A percentile compares a stretch with the other conserved stretches of the same genome.
phyloP scores from a whole-genome alignment of 2,113 vertebrate species.

The Diadophis punctatus region DNA sequence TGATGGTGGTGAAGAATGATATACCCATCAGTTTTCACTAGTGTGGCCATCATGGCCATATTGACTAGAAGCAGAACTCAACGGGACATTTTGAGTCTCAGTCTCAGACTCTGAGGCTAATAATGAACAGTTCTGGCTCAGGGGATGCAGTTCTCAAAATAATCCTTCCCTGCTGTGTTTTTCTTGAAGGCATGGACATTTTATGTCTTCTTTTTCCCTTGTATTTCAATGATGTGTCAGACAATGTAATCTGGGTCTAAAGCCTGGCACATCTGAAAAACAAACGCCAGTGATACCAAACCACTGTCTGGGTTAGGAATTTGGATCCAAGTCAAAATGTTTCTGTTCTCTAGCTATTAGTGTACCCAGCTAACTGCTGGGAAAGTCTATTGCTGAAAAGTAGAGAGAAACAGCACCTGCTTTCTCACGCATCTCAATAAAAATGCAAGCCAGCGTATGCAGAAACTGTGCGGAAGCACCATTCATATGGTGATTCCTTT shows the following conservation, averaged over 20 bases:
- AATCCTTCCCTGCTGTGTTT: constrained; percentile 47
- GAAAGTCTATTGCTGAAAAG: constrained; percentile 72
- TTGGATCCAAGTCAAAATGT: constrained; percentile 60
- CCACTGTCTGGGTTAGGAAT: constrained; percentile 52
- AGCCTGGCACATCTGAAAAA: constrained; percentile 29
- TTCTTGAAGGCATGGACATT: constrained; percentile 43
- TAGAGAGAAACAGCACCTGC: constrained; percentile 65
- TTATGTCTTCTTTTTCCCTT: constrained; percentile 31
- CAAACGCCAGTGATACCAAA: neutral
- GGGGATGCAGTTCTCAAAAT: constrained; percentile 47
- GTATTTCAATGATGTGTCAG: constrained; percentile 56
- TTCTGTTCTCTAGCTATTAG: constrained; percentile 57
- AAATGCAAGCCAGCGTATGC: constrained; percentile 70
- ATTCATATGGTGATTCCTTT: constrained; percentile 78
- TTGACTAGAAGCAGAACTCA: neutral
- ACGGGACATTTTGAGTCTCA: neutral
- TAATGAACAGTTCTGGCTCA: constrained; percentile 56
- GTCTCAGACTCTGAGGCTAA: constrained; percentile 37
- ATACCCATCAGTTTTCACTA: constrained; percentile 50
- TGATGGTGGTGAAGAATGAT: neutral
- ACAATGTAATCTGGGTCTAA: constrained; percentile 65
- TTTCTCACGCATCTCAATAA: constrained; percentile 75
- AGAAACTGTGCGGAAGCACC: constrained; percentile 64
- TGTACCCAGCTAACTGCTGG: constrained; percentile 59
- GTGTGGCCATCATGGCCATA: neutral